These are phyloP conservation scores for Aplocera efformata DNA, from an alignment of 2,888 invertebrate genomes.

Conservation along the genomic window DNA sequence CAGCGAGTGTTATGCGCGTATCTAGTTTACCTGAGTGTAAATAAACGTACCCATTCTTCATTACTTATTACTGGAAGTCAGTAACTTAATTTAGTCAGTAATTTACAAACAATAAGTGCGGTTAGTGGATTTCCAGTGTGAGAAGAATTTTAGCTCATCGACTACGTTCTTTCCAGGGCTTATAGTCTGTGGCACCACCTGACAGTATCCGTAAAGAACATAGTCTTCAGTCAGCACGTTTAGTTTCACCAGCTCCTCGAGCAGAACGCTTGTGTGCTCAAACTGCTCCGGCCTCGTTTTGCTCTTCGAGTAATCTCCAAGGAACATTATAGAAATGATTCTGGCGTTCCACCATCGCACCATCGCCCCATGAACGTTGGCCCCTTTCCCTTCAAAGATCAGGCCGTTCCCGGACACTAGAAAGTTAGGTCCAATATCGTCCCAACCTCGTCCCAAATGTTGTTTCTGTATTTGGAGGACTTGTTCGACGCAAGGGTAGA, in stretches of 20 bases:
- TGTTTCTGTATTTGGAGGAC: conserved; percentile 49
- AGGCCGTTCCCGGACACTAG: conserved; percentile 58
- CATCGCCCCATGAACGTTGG: conserved; percentile 56
- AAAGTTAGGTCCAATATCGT: conserved; percentile 64
- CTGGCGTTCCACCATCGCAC: conserved; percentile 46
- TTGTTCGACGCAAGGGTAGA: conserved; percentile 46
- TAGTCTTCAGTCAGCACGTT: conserved; percentile 46
- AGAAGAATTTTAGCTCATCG: conserved; percentile 37
- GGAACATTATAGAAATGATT: conserved; percentile 57
- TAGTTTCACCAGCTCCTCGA: conserved; percentile 43
- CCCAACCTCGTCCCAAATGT: conserved; percentile 43
- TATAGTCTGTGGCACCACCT: conserved; percentile 40
- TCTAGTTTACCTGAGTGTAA: no score
- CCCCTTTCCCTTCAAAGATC: conserved; percentile 65
- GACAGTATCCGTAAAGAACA: conserved; percentile 52
- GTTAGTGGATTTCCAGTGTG: conserved; percentile 50
- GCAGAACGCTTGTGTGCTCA: conserved; percentile 44
- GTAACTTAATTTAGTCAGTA: no score
- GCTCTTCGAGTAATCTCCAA: conserved; percentile 53
- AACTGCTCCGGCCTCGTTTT: conserved; percentile 43
- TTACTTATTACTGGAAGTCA: no score
- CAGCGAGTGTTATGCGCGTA: no score
- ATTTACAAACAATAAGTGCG: not conserved
- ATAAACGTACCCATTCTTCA: no score
- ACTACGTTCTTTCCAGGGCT: conserved; percentile 53